These are phyloP conservation scores for Etheostoma spectabile DNA, from an alignment of 2,113 vertebrate genomes.

Conservation along the genomic window DNA sequence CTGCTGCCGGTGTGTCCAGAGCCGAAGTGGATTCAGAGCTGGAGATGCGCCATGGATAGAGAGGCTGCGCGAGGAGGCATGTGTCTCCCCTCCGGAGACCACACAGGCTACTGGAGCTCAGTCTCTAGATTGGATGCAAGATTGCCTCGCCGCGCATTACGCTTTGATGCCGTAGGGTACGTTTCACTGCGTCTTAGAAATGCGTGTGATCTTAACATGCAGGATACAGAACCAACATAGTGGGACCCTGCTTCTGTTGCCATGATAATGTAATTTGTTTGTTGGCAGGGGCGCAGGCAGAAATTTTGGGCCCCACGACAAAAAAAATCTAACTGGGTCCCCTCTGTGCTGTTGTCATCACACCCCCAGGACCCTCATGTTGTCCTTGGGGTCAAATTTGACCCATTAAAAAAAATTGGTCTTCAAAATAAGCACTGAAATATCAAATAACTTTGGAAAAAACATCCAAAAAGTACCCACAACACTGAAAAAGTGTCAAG, in stretches of 20 bases:
- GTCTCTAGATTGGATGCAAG: conserved; percentile 57
- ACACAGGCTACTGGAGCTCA: conserved; percentile 35
- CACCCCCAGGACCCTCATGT: too few species aligned
- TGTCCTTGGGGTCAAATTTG: too few species aligned
- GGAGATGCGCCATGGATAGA: conserved; percentile 61
- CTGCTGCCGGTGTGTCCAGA: conserved; percentile 44
- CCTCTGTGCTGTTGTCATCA: too few species aligned
- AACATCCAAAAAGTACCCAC: too few species aligned
- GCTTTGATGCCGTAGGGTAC: conserved; percentile 42
- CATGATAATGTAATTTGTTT: conserved; percentile 9
- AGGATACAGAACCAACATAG: background rate
- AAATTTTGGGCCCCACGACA: too few species aligned
- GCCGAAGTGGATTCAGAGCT: conserved; percentile 53
- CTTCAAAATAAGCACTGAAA: too few species aligned
- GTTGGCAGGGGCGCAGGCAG: too few species aligned
- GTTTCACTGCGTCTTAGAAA: conserved; percentile 48
- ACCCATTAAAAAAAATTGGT: too few species aligned
- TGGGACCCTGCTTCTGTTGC: background rate
- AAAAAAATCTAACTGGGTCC: too few species aligned
- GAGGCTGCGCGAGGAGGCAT: conserved; percentile 47
- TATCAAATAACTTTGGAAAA: too few species aligned
- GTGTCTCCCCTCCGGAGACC: conserved; percentile 43
- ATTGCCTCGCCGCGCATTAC: conserved; percentile 48
- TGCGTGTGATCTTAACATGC: conserved; percentile 23
- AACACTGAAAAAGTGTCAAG: too few species aligned